Evolutionary conservation across 2,113 vertebrate species (phyloP), one percentile per base, ranked within the genome.

Genomic region (Saccopteryx bilineata): DNA sequence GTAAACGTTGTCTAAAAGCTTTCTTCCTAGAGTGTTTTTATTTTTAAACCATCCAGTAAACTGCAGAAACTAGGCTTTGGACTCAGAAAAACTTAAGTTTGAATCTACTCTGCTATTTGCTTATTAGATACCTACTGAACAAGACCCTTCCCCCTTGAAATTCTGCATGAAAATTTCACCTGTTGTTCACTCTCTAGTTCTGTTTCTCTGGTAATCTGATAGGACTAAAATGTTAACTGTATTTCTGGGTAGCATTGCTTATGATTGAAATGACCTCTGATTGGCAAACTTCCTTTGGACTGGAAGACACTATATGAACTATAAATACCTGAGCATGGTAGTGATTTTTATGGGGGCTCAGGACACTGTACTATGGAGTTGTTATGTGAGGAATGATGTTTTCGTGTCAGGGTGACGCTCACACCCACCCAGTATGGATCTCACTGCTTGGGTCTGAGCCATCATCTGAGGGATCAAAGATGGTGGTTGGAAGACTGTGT

Each of bases 181-280:
- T 95, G 93, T 96, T 78, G 31, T 79, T 94, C 78, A 65, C 33
- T 68, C 31, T 79, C 87, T 74, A 85, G 26, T 82, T 91, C 79
- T 90, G 31, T 90, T 95, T 90, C 60, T 48, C 58, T 93, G 50
- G 88, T 90, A 90, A 93, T 91, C 28, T 60, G 48, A 75, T 75
- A 79, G 50, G 21, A 94, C 54, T 83, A 58, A 90, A 90, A 87
- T n/a, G 24, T 61, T 85, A 91, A 72, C 31, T 83, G 11, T 86
- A 18, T 88, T 92, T 96, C 80, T 69, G 90, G 56, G 21, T 81
- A 71, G 69, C 10, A 60, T 79, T 71, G 14, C 26, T 83, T 87
- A 21, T 75, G 12, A 39, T 89, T 33, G 19, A 93, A 93, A 95
- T 66, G 60, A 72, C 28, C n/a, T 75, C 50, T 58, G 33, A 71